Evolutionary conservation across 2,797 vertebrate genomes (phyloP).

Genomic region (Cirrhinus molitorella): DNA sequence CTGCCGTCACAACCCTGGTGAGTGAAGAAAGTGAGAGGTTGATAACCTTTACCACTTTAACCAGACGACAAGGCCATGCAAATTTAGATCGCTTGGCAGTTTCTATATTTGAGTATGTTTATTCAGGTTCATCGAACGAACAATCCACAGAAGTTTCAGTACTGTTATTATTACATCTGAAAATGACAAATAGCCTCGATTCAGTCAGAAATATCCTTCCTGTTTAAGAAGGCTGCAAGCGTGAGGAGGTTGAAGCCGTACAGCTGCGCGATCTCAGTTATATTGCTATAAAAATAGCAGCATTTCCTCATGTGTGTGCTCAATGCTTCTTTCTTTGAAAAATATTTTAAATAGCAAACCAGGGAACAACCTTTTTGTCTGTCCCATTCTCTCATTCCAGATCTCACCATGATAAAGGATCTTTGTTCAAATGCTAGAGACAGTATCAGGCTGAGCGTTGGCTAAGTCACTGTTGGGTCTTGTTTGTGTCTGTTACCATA

Average conservation of each 20-base stretch:
- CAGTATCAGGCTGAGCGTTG: conserved; percentile 38
- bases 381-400: conserved; percentile 19
- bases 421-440: conserved; percentile 68
- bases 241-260: not conserved
- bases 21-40: conserved; percentile 21
- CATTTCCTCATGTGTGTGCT: not conserved
- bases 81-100: not conserved
- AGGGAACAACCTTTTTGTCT: conserved; percentile 24
- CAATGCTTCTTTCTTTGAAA: conserved; percentile 13
- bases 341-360: conserved; percentile 26
- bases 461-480: conserved; percentile 70
- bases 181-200: not conserved
- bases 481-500: conserved; percentile 81
- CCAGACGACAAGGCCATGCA: not conserved
- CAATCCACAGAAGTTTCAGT: not conserved
- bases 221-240: not conserved
- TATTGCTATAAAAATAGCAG: conserved; percentile 12
- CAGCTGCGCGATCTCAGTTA: conserved; percentile 24
- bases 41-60: not conserved
- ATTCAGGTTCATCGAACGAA: not conserved
- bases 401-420: conserved; percentile 63
- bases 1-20: conserved; percentile 29
- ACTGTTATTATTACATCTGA: not conserved
- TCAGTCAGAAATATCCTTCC: conserved; percentile 26
- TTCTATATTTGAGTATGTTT: conserved; percentile 10